Evolutionary conservation across 2,113 vertebrate genomes (phyloP), one percentile per base, ranked within the genome.

Genomic region (Gymnorhina tibicen): DNA sequence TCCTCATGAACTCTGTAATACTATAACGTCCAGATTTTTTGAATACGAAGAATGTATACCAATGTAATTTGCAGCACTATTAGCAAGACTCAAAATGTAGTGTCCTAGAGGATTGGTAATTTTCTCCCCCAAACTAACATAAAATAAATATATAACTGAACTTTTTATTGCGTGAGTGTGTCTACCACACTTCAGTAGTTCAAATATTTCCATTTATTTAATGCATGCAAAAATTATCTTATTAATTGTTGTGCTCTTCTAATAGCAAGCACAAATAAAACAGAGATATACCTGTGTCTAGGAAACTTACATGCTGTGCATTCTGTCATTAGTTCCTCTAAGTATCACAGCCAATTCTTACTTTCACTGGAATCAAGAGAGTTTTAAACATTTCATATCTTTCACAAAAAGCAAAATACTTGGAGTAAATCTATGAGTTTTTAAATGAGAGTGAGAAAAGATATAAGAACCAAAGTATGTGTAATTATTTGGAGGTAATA

Each of bases 141-240:
- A 47, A 80, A 89, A 49, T 62, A 58, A 44, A 63, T 84, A 67
- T 60, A 32, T n/a, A 77, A 37, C 21, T 72, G 33, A 92, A 80
- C 21, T 60, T 68, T 64, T 87, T 81, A 19, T 20, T 7, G 3
- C 32, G 33, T 78, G 35, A 9, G 75, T 56, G n/a, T 22, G 4
- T 60, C 35, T 89, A 37, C 6, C 10, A 35, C 49, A 16, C 13
- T 87, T 91, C 24, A 92, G 59, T 56, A 95, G 85, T 84, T 91
- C 63, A 94, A 50, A 77, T 80, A 93, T 87, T 79, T 89, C 72
- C 42, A 79, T 30, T 76, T 85, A 41, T 86, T 96, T 89, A 82
- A 79, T 35, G 46, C 86, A 83, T 49, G 32, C 58, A 90, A 62
- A 96, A 4, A 72, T 75, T 68, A 91, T 74, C 75, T 78, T 92